Base-by-base conservation (phyloP, 1,140 invertebrate species). In the Diorhabda sublineata region DNA sequence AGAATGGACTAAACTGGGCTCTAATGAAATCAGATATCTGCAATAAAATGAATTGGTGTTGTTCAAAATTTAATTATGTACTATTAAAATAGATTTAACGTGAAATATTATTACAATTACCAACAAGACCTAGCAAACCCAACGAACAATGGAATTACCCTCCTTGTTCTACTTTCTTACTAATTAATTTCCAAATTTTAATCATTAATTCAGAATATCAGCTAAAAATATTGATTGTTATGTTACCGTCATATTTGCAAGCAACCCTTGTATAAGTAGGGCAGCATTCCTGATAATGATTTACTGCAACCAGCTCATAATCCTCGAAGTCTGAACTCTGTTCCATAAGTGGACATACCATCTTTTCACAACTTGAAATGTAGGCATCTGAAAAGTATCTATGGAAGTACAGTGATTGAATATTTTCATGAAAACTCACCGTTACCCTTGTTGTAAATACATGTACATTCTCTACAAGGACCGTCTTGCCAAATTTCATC, bases 401-500 rank as follows among this genome's bases (percentile, higher is more conserved):
- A 3, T 4, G 2, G n/a, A 52, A 52, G n/a, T 52, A 2, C 6
- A 52, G n/a, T 52, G 47, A 3, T 52, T 8, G n/a, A 52, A 4
- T 52, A 52, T 52, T 2, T 52, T 52, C n/a, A 52, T 6, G n/a
- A 9, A 3, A 3, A 71, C 62, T 66, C 68, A 68, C 71, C 72
- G 11, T 69, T 58, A 44, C 58, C 73, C 9, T 67, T 70, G 5
- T 69, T 71, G 6, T 62, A 57, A 5, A 81, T 79, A 76, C 90
- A 91, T 26, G 80, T 78, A 74, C 91, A 92, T 3, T 81, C 80
- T 9, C 85, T 84, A 71, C 90, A 92, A 3, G 88, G 86, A 2
- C 89, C 90, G 75, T 92, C 90, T 69, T 84, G 73, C 90, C 90
- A 92, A 2, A 78, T 83, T 8, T 87, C 84, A 45, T 88, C 86